Percentiles rank a stretch among this genome's conserved stretches.
These are phyloP conservation scores for Cladopsammia gracilis DNA, from an alignment of 64 coral and sea anemone genomes.

Conservation along the genomic window DNA sequence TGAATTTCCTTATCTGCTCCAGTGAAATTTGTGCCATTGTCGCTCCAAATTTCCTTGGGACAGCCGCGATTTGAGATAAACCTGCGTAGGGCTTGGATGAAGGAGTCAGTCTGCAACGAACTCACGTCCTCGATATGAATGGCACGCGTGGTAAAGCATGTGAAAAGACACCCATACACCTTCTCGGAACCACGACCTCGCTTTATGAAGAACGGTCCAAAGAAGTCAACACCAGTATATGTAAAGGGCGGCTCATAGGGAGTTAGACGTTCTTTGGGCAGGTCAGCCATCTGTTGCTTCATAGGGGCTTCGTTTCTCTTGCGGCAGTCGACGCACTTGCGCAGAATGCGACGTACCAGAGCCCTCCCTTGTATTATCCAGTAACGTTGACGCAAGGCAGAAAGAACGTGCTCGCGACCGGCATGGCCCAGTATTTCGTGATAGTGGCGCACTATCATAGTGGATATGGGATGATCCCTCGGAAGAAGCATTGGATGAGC, in stretches of 20 bases:
- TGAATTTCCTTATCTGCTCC: constrained; percentile 44
- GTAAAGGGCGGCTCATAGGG: too few species aligned
- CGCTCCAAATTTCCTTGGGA: too few species aligned
- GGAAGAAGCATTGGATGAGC: constrained; percentile 17
- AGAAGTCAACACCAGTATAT: constrained; percentile 38
- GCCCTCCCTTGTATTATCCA: constrained; percentile 41
- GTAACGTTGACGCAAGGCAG: constrained; percentile 23
- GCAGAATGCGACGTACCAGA: neutral
- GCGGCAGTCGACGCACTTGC: constrained; percentile 45
- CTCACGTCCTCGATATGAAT: too few species aligned
- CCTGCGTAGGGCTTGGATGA: too few species aligned
- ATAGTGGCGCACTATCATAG: constrained; percentile 3
- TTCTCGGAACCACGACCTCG: too few species aligned
- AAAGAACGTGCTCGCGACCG: constrained; percentile 15
- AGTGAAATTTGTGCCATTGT: too few species aligned
- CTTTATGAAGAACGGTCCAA: too few species aligned
- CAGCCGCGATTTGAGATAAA: too few species aligned
- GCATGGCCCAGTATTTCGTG: neutral
- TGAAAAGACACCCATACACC: too few species aligned
- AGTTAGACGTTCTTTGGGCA: too few species aligned
- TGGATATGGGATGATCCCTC: neutral
- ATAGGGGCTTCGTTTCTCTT: constrained; percentile 24
- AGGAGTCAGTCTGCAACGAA: too few species aligned
- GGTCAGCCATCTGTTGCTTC: constrained; percentile 54
- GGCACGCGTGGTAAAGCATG: too few species aligned